Evolutionary conservation across 2,113 vertebrate species (phyloP).

Genomic region (Poecilia latipinna): DNA sequence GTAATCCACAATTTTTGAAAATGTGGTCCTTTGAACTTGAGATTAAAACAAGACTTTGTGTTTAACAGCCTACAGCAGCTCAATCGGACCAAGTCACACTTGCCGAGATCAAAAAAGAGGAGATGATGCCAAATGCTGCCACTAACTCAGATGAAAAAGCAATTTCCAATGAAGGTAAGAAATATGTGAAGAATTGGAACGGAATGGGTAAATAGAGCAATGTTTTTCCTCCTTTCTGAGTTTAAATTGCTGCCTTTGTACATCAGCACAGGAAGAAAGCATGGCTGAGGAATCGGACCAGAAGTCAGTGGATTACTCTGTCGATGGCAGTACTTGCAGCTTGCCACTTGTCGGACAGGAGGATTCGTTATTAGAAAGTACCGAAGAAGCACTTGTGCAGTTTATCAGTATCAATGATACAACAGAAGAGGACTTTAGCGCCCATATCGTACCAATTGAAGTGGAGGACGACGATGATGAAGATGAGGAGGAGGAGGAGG

Average conservation of each 20-base stretch:
- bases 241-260: conserved; percentile 29
- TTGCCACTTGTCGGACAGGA: conserved; percentile 27
- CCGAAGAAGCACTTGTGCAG: conserved; percentile 28
- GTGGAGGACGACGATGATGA: conserved; percentile 33
- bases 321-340: conserved; percentile 20
- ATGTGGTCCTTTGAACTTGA: not conserved
- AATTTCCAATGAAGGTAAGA: conserved; percentile 36
- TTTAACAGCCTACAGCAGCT: conserved; percentile 29
- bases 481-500: conserved; percentile 34
- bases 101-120: conserved; percentile 55
- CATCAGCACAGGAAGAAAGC: conserved; percentile 36
- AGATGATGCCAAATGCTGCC: conserved; percentile 34
- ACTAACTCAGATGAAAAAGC: conserved; percentile 24
- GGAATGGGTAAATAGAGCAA: not conserved
- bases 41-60: not conserved
- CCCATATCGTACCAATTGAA: conserved; percentile 67
- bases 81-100: conserved; percentile 21
- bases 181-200: not conserved
- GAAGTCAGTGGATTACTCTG: conserved; percentile 2
- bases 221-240: not conserved
- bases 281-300: conserved; percentile 17
- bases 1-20: not conserved
- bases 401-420: conserved; percentile 37
- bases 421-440: conserved; percentile 52
- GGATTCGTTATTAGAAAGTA: conserved; percentile 10